Evolutionary conservation across 2,797 vertebrate species (phyloP), one percentile per base, ranked within the genome.

Genomic region (Gadopsis marmoratus): DNA sequence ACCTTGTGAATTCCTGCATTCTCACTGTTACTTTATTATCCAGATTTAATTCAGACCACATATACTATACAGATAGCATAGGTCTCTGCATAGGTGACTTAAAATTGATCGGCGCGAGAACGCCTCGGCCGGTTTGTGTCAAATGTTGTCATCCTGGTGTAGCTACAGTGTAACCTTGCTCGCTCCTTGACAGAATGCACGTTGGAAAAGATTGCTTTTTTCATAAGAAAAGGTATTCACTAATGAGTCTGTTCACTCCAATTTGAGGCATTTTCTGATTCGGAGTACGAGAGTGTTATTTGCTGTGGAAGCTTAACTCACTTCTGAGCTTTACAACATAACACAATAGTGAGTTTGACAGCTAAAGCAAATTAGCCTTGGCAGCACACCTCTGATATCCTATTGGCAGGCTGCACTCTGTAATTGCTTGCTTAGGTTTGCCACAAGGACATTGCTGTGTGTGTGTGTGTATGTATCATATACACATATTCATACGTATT

Each of bases 341-440:
- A 85, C 89, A 91, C 86, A 88, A 83, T 86, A 86, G 87, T 84
- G 82, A 84, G 74, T 88, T 83, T 93, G 90, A 91, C 90, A 90
- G 89, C 89, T 81, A 81, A 89, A 91, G 81, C 84, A 90, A 93
- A 93, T 93, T 91, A 93, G 90, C 84, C 78, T 78, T 91, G 88
- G 90, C 91, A 91, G 82, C 81, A 64, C 87, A 87, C 81, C 89
- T 89, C 86, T 90, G 92, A 91, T 91, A 86, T 91, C 84, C 86
- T 91, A 93, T 92, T 92, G 92, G 88, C 91, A 92, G 89, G 77
- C 88, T 84, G 78, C 68, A 58, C 78, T 82, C 83, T 80, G 85
- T 91, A 92, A 91, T 91, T 91, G 90, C 83, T 91, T 91, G 86
- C 86, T 89, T 88, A 67, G 81, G 78, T 92, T 90, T 88, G 48